Conservation (phyloP, 2,888 invertebrate species). For the Dastarcus helophoroides region DNA sequence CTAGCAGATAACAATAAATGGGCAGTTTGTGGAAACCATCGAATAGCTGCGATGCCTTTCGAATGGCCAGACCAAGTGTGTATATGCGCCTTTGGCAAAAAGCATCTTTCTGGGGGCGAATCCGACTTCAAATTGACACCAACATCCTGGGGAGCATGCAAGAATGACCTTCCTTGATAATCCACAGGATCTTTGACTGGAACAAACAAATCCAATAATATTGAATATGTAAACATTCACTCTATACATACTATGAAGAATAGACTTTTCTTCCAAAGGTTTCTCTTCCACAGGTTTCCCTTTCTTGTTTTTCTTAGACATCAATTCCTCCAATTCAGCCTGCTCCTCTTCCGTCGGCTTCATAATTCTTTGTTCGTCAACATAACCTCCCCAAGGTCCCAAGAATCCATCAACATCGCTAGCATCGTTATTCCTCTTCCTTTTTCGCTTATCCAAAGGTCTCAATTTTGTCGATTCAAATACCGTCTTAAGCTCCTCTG, state of each 20-base stretch:
- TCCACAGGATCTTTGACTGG: conserved; percentile 86
- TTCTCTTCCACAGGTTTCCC: conserved; percentile 83
- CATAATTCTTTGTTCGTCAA: conserved; percentile 78
- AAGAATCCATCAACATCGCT: conserved; percentile 88
- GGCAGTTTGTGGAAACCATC: conserved; percentile 90
- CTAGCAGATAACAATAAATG: conserved; percentile 91
- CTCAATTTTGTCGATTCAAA: conserved; percentile 74
- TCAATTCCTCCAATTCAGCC: conserved; percentile 85
- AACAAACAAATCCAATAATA: conserved; percentile 11
- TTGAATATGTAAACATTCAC: background rate
- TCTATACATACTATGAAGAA: conserved; percentile 67
- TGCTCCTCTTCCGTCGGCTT: conserved; percentile 91
- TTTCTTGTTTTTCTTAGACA: conserved; percentile 82
- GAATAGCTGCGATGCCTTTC: conserved; percentile 88
- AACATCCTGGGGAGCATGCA: conserved; percentile 86
- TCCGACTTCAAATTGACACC: conserved; percentile 79
- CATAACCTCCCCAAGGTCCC: conserved; percentile 95
- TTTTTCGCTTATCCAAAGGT: conserved; percentile 49
- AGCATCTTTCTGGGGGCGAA: conserved; percentile 88
- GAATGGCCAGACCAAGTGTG: conserved; percentile 97
- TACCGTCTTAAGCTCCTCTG: conserved; percentile 55
- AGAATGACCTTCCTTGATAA: conserved; percentile 93
- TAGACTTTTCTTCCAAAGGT: conserved; percentile 88
- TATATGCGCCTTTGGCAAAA: conserved; percentile 89
- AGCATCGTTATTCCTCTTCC: conserved; percentile 75